Conservation (phyloP, 2,113 vertebrate genomes). For the Electrona antarctica region DNA sequence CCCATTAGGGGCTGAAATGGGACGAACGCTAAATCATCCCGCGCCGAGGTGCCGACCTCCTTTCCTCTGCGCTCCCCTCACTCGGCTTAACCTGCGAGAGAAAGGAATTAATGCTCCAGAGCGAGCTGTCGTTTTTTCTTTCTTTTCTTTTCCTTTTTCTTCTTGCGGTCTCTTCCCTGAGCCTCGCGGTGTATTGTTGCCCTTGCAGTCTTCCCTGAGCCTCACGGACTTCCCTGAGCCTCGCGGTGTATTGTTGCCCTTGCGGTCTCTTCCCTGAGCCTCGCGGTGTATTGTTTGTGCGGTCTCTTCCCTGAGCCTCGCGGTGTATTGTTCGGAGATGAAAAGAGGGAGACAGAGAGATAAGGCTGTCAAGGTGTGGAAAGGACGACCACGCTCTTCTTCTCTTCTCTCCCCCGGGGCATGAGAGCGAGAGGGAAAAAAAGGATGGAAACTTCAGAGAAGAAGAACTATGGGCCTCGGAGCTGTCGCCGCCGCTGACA, state of each 20-base stretch:
- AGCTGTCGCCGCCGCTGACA: constrained; percentile 19
- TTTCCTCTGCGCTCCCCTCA: not conserved
- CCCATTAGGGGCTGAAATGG: constrained; percentile 29
- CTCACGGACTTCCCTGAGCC: too few relatives aligned
- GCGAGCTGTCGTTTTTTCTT: not conserved
- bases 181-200: not conserved
- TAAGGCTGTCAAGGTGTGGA: constrained; percentile 48
- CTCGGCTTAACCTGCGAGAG: not conserved
- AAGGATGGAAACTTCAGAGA: constrained; percentile 7
- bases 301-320: not conserved
- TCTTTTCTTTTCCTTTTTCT: too few relatives aligned
- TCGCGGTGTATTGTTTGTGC: not conserved
- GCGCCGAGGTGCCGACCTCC: not conserved
- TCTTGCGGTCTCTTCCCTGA: not conserved
- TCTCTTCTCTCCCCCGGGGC: constrained; percentile 7
- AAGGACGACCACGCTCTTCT: constrained; percentile 25
- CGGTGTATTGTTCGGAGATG: constrained; percentile 17
- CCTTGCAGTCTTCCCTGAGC: too few relatives aligned
- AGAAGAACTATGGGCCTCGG: constrained; percentile 1
- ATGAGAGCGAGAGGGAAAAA: constrained; percentile 8
- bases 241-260: constrained; percentile 4
- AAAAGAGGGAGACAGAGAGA: constrained; percentile 43
- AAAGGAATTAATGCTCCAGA: constrained; percentile 11
- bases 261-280: not conserved
- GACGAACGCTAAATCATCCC: constrained; percentile 10